Evolutionary conservation across 2,113 vertebrate genomes (phyloP).

Genomic region (Cyrtonyx montezumae): DNA sequence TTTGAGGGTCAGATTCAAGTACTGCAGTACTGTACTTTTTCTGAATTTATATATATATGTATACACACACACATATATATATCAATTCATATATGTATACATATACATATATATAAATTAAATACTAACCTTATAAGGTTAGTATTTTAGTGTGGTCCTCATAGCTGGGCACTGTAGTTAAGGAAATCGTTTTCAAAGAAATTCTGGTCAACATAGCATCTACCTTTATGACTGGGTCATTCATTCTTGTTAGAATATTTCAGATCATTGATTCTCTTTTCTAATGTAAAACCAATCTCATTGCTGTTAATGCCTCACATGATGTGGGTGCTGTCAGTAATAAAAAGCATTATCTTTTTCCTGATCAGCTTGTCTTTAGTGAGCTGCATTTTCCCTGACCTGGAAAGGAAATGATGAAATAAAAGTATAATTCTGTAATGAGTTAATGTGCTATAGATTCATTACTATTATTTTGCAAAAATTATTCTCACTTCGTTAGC

Average conservation of each 20-base stretch:
- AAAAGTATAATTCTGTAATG: conserved; percentile 24
- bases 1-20: not conserved
- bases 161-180: conserved; percentile 4
- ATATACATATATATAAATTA: too few species aligned
- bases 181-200: not conserved
- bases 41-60: not conserved
- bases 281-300: not conserved
- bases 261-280: not conserved
- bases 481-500: conserved; percentile 66
- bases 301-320: not conserved
- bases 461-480: conserved; percentile 63
- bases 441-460: conserved; percentile 55
- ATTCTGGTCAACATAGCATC: not conserved
- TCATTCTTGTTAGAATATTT: not conserved
- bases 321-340: not conserved
- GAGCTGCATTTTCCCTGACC: conserved; percentile 2
- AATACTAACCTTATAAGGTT: not conserved
- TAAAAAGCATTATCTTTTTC: not conserved
- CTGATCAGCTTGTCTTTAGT: not conserved
- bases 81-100: not conserved
- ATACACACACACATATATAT: too few species aligned
- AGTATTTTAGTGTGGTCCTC: not conserved
- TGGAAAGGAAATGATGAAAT: conserved; percentile 43
- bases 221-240: not conserved
- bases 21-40: not conserved